Conservation (phyloP, 1,140 invertebrate species). For the Drosophila auraria region DNA sequence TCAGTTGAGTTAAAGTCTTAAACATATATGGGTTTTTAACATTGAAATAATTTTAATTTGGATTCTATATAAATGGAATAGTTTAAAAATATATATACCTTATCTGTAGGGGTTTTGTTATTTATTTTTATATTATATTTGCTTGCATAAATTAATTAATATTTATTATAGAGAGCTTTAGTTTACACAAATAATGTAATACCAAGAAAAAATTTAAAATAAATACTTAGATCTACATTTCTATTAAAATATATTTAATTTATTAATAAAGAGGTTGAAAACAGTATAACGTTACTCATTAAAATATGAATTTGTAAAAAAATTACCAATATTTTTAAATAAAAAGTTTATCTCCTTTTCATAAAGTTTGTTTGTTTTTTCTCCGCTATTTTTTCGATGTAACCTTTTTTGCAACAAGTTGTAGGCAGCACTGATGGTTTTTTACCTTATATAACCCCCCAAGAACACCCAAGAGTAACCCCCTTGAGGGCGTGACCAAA, state of each 20-base stretch:
- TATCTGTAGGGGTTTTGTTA: neutral
- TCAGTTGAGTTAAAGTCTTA: neutral
- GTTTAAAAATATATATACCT: neutral
- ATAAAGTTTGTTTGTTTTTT: neutral
- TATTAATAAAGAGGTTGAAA: no score
- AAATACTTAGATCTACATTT: no score
- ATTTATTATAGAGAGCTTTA: neutral
- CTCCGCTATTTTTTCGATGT: accelerated
- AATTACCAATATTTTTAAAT: neutral
- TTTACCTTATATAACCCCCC: neutral
- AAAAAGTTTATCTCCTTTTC: neutral
- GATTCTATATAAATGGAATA: accelerated
- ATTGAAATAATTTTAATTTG: neutral
- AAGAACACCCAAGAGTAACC: no score
- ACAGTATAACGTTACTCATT: no score
- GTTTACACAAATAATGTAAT: neutral
- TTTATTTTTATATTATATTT: neutral
- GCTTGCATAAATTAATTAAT: neutral
- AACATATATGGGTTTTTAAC: neutral
- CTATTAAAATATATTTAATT: no score
- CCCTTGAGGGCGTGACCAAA: slow-evolving; percentile 55
- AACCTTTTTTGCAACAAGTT: neutral
- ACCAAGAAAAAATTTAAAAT: neutral
- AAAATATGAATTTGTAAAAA: no score
- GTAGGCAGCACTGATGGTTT: neutral